Conservation (phyloP, 1,140 invertebrate species). For the Diabrotica undecimpunctata region DNA sequence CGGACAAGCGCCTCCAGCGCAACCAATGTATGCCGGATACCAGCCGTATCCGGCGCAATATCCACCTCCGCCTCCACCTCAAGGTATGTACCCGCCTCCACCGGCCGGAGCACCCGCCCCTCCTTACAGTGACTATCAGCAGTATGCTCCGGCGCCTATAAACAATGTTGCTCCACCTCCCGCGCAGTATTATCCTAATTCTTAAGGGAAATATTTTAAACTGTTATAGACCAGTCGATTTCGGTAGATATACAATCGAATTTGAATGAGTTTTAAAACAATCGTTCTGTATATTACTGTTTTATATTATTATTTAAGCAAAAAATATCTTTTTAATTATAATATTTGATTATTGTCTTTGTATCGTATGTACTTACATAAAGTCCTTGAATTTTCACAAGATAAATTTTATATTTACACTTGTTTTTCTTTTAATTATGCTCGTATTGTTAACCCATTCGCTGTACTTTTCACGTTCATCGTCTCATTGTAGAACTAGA, state of each 20-base stretch:
- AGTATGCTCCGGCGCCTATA: slow-evolving; percentile 22
- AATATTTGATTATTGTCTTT: too few species aligned
- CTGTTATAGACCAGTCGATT: background rate
- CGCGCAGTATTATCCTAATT: slow-evolving; percentile 13
- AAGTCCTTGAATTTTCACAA: too few species aligned
- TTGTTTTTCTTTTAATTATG: too few species aligned
- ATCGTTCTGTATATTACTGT: too few species aligned
- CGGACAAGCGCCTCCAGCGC: slow-evolving; percentile 34
- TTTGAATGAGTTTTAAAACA: too few species aligned
- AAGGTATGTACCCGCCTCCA: slow-evolving; percentile 37
- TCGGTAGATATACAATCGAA: background rate
- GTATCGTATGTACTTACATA: too few species aligned
- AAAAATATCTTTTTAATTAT: too few species aligned
- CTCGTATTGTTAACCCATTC: too few species aligned
- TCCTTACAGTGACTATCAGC: slow-evolving; percentile 36
- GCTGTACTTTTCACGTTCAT: too few species aligned
- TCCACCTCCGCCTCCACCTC: slow-evolving; percentile 49
- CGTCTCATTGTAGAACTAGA: too few species aligned
- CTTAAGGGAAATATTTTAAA: slow-evolving; percentile 11
- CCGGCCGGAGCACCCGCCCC: slow-evolving; percentile 19
- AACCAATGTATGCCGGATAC: slow-evolving; percentile 49
- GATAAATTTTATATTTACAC: too few species aligned
- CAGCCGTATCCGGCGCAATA: slow-evolving; percentile 51
- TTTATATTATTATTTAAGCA: too few species aligned
- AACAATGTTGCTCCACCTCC: slow-evolving; percentile 14